These are phyloP conservation scores for Molossus alvarezi DNA, from an alignment of 2,797 vertebrate species.

Conservation along the genomic window DNA sequence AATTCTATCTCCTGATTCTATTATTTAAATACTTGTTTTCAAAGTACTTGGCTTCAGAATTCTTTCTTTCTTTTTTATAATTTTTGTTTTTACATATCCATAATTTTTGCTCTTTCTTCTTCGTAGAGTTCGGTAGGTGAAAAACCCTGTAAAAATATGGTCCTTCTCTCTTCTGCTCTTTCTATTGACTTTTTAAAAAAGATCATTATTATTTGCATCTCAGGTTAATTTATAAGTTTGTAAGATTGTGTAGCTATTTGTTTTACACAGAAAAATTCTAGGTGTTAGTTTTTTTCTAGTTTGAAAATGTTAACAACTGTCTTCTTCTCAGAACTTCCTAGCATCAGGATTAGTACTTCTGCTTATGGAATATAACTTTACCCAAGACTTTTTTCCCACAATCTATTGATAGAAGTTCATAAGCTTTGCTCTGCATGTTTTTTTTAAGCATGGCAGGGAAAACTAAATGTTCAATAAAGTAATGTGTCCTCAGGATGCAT, in stretches of 20 bases:
- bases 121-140: neutral
- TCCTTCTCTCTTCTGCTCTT: neutral
- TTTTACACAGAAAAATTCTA: neutral
- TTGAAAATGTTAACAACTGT: neutral
- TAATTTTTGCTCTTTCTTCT: neutral
- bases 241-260: neutral
- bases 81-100: constrained; percentile 6
- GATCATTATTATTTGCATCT: constrained; percentile 7
- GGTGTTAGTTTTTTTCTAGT: neutral
- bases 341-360: neutral
- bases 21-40: constrained; percentile 36
- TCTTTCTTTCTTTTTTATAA: neutral
- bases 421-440: neutral
- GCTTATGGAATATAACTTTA: neutral
- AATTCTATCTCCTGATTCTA: neutral
- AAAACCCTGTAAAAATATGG: constrained; percentile 3
- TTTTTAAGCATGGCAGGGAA: neutral
- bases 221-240: neutral
- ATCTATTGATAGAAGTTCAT: neutral
- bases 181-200: neutral
- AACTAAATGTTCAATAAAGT: neutral
- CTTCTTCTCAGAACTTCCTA: neutral
- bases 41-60: neutral
- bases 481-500: neutral
- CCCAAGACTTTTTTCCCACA: neutral